phyloP scores from a whole-genome alignment of 2,797 vertebrate species.

The Cheirogaleus major region DNA sequence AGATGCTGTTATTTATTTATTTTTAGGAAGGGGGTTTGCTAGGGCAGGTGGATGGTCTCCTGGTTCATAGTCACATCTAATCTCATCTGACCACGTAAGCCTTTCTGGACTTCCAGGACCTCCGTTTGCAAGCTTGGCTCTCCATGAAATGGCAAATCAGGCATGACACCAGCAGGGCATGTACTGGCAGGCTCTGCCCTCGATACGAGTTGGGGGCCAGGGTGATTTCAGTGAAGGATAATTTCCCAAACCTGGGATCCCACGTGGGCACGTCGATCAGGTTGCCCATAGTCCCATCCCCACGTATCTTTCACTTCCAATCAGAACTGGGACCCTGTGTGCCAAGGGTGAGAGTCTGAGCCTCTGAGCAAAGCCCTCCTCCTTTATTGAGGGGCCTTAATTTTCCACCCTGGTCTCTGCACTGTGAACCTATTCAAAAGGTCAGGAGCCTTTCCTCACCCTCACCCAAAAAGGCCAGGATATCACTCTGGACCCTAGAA shows the following conservation, averaged over 20 bases:
- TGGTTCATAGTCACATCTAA: accelerated
- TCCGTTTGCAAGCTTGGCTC: accelerated
- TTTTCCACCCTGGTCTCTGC: not conserved
- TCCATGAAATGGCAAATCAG: too few species aligned
- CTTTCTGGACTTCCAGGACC: not conserved
- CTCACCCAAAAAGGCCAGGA: not conserved
- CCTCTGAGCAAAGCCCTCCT: not conserved
- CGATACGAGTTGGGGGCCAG: accelerated
- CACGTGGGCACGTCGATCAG: accelerated
- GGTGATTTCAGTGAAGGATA: accelerated
- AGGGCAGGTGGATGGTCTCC: not conserved
- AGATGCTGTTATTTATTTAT: not conserved
- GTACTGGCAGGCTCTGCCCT: accelerated
- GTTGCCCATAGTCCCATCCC: too few species aligned
- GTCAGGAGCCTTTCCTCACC: accelerated
- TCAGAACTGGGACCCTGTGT: not conserved
- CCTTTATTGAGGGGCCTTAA: not conserved
- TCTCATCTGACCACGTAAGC: too few species aligned
- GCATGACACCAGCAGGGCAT: not conserved
- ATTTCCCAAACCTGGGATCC: not conserved
- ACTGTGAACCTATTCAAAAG: too few species aligned
- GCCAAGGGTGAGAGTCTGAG: not conserved
- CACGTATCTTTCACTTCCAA: not conserved
- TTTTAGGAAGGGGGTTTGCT: not conserved
- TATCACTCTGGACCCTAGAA: too few species aligned